Percentiles rank a stretch among this genome's conserved stretches.
phyloP scores from a whole-genome alignment of 2,888 invertebrate genomes.

The Aleiodes alternator region DNA sequence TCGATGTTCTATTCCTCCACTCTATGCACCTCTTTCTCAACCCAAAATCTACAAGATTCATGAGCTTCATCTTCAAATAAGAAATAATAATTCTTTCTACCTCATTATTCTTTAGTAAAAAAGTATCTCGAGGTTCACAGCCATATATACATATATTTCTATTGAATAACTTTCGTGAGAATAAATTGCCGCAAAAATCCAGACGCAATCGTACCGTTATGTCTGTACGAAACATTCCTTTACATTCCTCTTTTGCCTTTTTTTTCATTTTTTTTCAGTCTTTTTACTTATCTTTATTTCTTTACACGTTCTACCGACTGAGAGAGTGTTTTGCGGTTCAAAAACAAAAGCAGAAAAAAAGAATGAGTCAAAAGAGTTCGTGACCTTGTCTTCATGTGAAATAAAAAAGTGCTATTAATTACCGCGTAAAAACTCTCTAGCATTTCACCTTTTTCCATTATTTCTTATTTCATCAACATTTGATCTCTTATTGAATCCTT shows the following conservation, averaged over 20 bases:
- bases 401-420: background rate
- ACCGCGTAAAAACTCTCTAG: background rate
- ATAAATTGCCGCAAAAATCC: slow-evolving; percentile 28
- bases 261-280: slow-evolving; percentile 2
- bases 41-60: too few relatives aligned
- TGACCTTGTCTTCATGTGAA: slow-evolving; percentile 11
- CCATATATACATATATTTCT: background rate
- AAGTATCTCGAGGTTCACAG: too few relatives aligned
- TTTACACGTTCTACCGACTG: slow-evolving; percentile 17
- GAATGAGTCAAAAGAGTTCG: slow-evolving; percentile 4
- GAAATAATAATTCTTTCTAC: too few relatives aligned
- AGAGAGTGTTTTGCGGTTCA: background rate
- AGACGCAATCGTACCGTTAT: slow-evolving; percentile 34
- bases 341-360: slow-evolving; percentile 9
- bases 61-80: too few relatives aligned
- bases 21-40: too few relatives aligned
- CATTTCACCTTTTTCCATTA: background rate
- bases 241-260: slow-evolving; percentile 12
- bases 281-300: slow-evolving; percentile 7
- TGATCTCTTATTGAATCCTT: slow-evolving; percentile 18
- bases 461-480: too few relatives aligned
- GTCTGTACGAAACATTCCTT: slow-evolving; percentile 19
- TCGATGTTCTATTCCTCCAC: too few relatives aligned
- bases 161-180: slow-evolving; percentile 35
- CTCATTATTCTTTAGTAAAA: background rate